Percentiles rank a stretch among this genome's conserved stretches.
These are phyloP conservation scores for Orchestes rusci DNA, from an alignment of 2,888 invertebrate genomes.

Conservation along the genomic window DNA sequence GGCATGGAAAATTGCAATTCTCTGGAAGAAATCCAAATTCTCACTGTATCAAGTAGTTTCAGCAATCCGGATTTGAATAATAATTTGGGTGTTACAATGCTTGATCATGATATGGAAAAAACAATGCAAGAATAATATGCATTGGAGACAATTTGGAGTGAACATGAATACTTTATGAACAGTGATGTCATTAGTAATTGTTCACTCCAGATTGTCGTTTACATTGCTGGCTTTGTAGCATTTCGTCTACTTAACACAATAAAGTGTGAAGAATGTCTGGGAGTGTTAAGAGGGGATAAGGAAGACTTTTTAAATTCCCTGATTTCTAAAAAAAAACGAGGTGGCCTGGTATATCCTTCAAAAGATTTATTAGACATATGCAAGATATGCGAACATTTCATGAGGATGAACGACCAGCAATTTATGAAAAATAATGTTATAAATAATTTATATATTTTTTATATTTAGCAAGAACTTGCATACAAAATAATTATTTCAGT, in stretches of 20 bases:
- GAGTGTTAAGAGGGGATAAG: conserved; percentile 6
- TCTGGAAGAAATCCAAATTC: conserved; percentile 20
- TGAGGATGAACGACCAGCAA: conserved; percentile 1
- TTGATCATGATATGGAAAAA: no score
- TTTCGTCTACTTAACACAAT: conserved; percentile 1
- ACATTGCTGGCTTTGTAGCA: conserved; percentile 13
- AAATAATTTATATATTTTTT: not conserved
- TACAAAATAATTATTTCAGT: not conserved
- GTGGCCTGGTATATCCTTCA: conserved; percentile 9
- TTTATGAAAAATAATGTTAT: not conserved
- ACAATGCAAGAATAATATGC: not conserved
- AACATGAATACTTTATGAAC: conserved; percentile 11
- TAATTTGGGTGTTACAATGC: not conserved
- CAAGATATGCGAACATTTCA: conserved; percentile 8
- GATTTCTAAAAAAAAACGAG: conserved; percentile 8
- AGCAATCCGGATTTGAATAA: not conserved
- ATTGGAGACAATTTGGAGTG: conserved; percentile 7
- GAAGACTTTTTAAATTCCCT: conserved; percentile 11
- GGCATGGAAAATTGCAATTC: conserved; percentile 23
- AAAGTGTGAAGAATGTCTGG: conserved; percentile 9
- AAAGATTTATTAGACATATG: conserved; percentile 8
- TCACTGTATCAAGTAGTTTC: conserved; percentile 13
- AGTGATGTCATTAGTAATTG: conserved; percentile 8
- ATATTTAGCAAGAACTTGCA: not conserved
- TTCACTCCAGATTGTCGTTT: conserved; percentile 9